Percentiles rank a stretch among this genome's conserved stretches.
phyloP scores from a whole-genome alignment of 2,888 invertebrate species.

The Yponomeuta malinellus region DNA sequence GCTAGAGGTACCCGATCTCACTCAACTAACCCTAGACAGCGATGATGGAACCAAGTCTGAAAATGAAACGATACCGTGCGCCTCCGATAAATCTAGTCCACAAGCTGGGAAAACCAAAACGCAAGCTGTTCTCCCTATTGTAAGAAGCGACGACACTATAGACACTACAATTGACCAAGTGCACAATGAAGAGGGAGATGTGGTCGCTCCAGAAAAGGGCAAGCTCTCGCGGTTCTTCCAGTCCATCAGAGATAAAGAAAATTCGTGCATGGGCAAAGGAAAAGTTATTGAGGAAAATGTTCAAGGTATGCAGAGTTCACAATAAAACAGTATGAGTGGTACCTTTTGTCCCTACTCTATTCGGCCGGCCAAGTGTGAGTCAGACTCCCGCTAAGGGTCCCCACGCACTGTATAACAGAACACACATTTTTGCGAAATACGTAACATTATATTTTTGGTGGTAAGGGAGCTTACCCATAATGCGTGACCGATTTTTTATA shows the following conservation, averaged over 20 bases:
- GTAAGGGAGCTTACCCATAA: too few species aligned
- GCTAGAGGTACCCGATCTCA: constrained; percentile 56
- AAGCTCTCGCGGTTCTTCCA: constrained; percentile 62
- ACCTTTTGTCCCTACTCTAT: too few species aligned
- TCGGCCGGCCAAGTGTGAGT: too few species aligned
- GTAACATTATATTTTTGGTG: too few species aligned
- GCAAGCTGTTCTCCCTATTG: constrained; percentile 68
- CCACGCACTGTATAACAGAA: too few species aligned
- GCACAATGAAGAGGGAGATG: constrained; percentile 45
- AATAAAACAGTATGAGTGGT: background rate
- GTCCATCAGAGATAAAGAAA: constrained; percentile 61
- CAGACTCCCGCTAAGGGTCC: too few species aligned
- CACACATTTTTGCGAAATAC: too few species aligned
- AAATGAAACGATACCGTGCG: constrained; percentile 68
- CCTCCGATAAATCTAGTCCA: constrained; percentile 68
- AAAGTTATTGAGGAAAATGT: constrained; percentile 67
- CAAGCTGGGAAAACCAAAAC: constrained; percentile 61
- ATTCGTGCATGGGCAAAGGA: constrained; percentile 68
- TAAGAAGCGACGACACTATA: constrained; percentile 62
- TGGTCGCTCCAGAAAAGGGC: constrained; percentile 55
- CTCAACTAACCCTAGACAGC: constrained; percentile 60
- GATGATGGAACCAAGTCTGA: constrained; percentile 60
- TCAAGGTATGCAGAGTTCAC: constrained; percentile 37
- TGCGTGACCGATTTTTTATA: too few species aligned
- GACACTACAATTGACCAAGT: constrained; percentile 38